A percentile compares a stretch with the other conserved stretches of the same genome.
phyloP scores from a whole-genome alignment of 2,888 invertebrate species.

The Thera britannica region DNA sequence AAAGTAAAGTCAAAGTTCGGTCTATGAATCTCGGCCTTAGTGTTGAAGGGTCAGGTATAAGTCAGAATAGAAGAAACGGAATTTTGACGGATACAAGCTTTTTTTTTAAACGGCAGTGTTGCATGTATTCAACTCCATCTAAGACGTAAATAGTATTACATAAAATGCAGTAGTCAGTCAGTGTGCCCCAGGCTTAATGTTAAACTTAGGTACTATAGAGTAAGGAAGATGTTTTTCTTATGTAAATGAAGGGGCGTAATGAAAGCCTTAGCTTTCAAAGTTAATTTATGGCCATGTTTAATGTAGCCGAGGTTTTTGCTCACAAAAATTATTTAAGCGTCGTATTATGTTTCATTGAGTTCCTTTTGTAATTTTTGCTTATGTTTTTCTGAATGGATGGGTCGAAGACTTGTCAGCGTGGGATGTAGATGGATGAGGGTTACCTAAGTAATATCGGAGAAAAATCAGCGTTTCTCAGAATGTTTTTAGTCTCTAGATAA shows the following conservation, averaged over 20 bases:
- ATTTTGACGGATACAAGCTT: no score
- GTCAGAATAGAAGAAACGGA: no score
- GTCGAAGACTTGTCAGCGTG: not conserved
- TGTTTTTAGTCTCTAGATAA: no score
- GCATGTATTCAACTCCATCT: no score
- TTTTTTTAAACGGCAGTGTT: no score
- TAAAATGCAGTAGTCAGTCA: not conserved
- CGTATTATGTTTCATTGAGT: not conserved
- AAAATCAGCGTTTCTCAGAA: no score
- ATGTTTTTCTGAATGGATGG: not conserved
- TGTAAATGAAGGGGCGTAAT: constrained; percentile 47
- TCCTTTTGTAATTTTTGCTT: not conserved
- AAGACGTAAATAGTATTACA: not conserved
- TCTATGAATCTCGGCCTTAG: no score
- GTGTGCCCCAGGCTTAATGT: constrained; percentile 16
- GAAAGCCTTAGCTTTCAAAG: constrained; percentile 25
- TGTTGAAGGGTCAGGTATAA: no score
- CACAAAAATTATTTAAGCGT: not conserved
- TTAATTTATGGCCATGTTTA: constrained; percentile 30
- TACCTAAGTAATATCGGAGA: not conserved
- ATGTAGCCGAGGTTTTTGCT: constrained; percentile 19
- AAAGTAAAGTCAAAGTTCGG: no score
- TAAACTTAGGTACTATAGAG: constrained; percentile 17
- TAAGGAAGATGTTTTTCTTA: constrained; percentile 47
- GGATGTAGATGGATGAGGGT: not conserved